Conservation (phyloP, 2,113 vertebrate genomes). For the Calidris pugnax region DNA sequence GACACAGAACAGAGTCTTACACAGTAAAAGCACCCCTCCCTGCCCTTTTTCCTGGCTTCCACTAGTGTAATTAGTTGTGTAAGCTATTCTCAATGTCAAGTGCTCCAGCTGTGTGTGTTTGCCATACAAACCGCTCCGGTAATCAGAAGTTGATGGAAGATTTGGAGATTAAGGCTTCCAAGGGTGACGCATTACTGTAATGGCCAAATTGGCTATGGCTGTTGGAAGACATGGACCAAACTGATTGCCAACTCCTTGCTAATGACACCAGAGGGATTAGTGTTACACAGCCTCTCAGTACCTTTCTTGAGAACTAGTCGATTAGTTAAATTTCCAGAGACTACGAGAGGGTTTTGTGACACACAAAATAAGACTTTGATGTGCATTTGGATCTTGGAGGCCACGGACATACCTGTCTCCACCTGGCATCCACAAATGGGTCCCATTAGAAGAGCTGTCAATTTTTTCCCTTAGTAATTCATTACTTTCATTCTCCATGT, state of each 20-base stretch:
- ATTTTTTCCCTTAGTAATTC: not conserved
- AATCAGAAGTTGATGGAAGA: not conserved
- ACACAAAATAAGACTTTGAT: not conserved
- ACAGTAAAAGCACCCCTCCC: not conserved
- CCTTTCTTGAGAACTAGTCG: not conserved
- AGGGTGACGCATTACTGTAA: not conserved
- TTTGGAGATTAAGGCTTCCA: not conserved
- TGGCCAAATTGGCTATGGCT: not conserved
- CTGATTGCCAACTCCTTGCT: not conserved
- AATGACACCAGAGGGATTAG: not conserved
- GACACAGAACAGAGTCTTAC: not conserved
- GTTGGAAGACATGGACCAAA: not conserved
- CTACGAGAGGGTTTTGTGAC: not conserved
- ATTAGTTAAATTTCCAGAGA: not conserved
- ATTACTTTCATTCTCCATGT: not conserved
- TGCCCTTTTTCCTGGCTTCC: too few relatives aligned
- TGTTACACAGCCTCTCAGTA: not conserved
- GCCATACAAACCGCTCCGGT: not conserved
- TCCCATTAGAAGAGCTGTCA: not conserved
- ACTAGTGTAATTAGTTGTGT: too few relatives aligned
- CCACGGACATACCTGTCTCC: not conserved
- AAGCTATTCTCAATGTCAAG: not conserved
- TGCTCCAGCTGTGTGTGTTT: not conserved
- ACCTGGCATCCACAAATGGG: not conserved
- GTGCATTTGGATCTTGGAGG: not conserved